phyloP scores from a whole-genome alignment of 2,888 invertebrate species.

The Yponomeuta malinellus region DNA sequence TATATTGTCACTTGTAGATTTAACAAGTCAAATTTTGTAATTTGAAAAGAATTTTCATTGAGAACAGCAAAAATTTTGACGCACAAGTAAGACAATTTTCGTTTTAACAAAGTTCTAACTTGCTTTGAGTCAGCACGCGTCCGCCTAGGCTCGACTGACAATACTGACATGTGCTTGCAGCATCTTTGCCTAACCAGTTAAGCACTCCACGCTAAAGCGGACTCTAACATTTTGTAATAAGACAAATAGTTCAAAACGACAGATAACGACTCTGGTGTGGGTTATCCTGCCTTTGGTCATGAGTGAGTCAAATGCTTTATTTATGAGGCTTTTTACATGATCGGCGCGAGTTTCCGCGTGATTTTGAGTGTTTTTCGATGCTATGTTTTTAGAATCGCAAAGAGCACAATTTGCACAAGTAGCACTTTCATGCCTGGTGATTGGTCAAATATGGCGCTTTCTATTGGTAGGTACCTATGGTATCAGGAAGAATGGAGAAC shows the following conservation, averaged over 20 bases:
- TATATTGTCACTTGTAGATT: not conserved
- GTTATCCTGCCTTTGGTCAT: conserved; percentile 29
- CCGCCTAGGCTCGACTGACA: not conserved
- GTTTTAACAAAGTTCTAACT: conserved; percentile 20
- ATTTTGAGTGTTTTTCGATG: conserved; percentile 6
- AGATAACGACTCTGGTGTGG: not conserved
- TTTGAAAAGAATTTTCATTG: not conserved
- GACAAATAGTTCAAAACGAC: not conserved
- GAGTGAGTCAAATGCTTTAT: conserved; percentile 44
- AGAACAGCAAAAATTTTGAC: not conserved
- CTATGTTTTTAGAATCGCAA: conserved; percentile 5
- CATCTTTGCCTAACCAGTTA: not conserved
- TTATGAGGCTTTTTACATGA: not conserved
- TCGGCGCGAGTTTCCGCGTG: not conserved
- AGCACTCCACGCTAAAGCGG: not conserved
- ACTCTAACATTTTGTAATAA: not conserved
- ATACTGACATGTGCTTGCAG: conserved; percentile 1
- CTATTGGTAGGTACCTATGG: no score
- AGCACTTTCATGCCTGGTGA: not conserved
- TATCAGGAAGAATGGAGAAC: no score
- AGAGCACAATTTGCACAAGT: conserved; percentile 21
- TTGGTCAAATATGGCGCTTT: not conserved
- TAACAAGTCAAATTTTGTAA: not conserved
- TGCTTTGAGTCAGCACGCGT: conserved; percentile 1
- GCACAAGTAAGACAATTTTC: not conserved